Percentiles rank a stretch among this genome's conserved stretches.
Evolutionary conservation across 2,113 vertebrate genomes (phyloP).

Genomic region (Engystomops pustulosus): DNA sequence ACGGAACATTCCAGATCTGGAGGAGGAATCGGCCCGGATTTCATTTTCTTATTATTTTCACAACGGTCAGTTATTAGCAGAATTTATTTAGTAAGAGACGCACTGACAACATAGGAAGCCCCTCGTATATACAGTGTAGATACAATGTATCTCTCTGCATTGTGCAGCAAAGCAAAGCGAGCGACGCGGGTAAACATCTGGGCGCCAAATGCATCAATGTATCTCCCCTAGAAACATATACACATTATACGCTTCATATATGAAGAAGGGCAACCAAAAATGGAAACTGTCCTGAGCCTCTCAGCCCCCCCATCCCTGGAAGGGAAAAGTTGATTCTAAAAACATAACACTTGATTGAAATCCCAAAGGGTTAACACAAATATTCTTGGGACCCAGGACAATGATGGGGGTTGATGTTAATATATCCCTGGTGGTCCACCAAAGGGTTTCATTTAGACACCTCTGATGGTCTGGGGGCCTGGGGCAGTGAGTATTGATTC

Average conservation of each 20-base stretch:
- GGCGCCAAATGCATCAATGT: not conserved
- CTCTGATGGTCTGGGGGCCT: too few species aligned
- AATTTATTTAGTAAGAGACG: constrained; percentile 29
- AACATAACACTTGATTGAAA: too few species aligned
- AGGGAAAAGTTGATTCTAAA: too few species aligned
- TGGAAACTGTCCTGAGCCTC: not conserved
- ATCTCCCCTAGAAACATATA: too few species aligned
- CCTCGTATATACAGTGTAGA: not conserved
- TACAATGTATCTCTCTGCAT: not conserved
- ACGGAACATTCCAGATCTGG: constrained; percentile 8
- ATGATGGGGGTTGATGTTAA: too few species aligned
- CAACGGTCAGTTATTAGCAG: constrained; percentile 38
- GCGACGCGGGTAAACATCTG: constrained; percentile 14
- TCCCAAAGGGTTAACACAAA: too few species aligned
- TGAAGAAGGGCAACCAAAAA: not conserved
- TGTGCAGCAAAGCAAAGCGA: not conserved
- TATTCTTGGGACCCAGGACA: too few species aligned
- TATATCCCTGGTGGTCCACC: too few species aligned
- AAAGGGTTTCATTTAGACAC: too few species aligned
- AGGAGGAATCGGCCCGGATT: not conserved
- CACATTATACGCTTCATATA: not conserved
- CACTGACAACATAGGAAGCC: not conserved
- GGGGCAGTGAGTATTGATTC: too few species aligned
- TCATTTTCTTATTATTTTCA: constrained; percentile 35
- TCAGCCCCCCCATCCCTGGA: too few species aligned